Percentiles rank a stretch among this genome's conserved stretches.
These are phyloP conservation scores for Lacanobia oleracea DNA, from an alignment of 2,888 invertebrate genomes.

Conservation along the genomic window DNA sequence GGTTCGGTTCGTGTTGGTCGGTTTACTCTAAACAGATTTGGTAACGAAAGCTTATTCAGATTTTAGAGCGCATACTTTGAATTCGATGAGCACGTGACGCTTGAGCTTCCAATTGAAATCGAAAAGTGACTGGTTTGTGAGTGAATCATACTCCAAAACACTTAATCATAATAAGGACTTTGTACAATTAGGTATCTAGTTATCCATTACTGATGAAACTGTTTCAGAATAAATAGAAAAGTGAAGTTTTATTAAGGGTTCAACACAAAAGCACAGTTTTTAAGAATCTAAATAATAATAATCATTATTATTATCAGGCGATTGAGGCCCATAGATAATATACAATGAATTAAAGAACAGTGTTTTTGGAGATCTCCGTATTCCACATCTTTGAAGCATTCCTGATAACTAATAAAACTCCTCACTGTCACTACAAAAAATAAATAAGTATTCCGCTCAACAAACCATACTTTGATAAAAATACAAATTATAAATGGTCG, in stretches of 20 bases:
- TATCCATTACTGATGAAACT: neutral
- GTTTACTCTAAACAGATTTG: constrained; percentile 41
- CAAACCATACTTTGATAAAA: no score
- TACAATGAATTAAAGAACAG: no score
- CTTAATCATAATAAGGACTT: neutral
- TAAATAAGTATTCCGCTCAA: no score
- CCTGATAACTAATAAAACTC: no score
- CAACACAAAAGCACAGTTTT: neutral
- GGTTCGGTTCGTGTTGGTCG: constrained; percentile 14
- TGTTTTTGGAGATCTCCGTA: no score
- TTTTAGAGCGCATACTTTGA: neutral
- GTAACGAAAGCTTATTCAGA: constrained; percentile 24
- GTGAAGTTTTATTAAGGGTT: neutral
- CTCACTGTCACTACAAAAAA: no score
- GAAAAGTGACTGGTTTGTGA: neutral
- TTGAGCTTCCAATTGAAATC: neutral
- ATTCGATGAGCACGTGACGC: constrained; percentile 4
- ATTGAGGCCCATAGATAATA: no score
- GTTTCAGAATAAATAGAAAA: neutral
- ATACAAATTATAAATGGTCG: no score
- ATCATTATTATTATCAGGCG: no score
- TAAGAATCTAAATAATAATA: no score
- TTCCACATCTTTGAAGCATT: no score
- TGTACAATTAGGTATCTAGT: neutral
- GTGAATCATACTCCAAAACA: neutral